Percentiles rank a stretch among this genome's conserved stretches.
Conservation (phyloP, 2,113 vertebrate species). For the Panthera tigris region DNA sequence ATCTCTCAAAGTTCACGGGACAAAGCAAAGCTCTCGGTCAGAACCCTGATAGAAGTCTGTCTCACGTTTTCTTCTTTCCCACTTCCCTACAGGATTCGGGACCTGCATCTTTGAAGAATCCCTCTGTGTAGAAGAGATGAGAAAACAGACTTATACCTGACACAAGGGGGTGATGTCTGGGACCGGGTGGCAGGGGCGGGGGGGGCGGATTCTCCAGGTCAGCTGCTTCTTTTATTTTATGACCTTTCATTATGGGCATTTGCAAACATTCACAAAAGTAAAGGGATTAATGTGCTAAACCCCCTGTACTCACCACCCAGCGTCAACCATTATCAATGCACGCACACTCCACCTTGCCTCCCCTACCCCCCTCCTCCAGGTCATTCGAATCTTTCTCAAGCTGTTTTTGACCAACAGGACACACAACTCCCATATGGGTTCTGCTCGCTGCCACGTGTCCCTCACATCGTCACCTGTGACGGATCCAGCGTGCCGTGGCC, state of each 20-base stretch:
- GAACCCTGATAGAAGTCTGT: neutral
- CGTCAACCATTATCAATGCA: too few species aligned
- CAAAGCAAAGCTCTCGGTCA: neutral
- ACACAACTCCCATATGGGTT: neutral
- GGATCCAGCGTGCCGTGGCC: too few species aligned
- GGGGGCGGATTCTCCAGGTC: neutral
- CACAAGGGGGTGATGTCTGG: neutral
- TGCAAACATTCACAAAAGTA: neutral
- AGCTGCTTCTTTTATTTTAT: neutral
- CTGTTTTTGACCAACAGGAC: neutral
- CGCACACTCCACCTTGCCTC: accelerated
- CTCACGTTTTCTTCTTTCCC: neutral
- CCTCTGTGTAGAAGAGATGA: neutral
- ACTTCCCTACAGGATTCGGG: neutral
- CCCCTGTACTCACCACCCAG: accelerated
- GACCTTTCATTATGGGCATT: neutral
- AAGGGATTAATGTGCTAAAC: neutral
- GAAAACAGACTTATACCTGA: neutral
- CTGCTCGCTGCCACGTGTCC: neutral
- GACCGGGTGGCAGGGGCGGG: accelerated
- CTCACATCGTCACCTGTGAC: neutral
- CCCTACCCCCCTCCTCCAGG: too few species aligned
- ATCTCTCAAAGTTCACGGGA: neutral
- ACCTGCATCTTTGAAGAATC: neutral
- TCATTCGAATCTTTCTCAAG: neutral